A percentile compares a stretch with the other conserved stretches of the same genome.
Evolutionary conservation across 2,113 vertebrate species (phyloP).

Genomic region (Crypturellus undulatus): DNA sequence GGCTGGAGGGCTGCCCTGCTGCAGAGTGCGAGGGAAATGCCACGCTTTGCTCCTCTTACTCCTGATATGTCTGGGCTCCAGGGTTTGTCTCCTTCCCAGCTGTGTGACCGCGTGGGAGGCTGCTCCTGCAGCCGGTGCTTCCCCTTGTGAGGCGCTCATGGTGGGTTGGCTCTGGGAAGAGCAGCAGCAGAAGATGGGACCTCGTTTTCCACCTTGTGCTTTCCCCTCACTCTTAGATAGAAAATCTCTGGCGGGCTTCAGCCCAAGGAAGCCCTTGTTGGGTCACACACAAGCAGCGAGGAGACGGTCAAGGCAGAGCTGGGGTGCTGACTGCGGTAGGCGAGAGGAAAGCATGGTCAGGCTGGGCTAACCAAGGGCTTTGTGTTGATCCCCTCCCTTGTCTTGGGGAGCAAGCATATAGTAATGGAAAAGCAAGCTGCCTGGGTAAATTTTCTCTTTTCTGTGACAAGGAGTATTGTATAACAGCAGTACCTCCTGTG

Average conservation of each 20-base stretch:
- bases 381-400: background rate
- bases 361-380: background rate
- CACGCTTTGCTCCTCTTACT: background rate
- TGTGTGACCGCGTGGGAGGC: background rate
- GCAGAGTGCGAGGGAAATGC: background rate
- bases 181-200: background rate
- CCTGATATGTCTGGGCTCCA: background rate
- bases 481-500: background rate
- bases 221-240: background rate
- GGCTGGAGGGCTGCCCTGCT: background rate
- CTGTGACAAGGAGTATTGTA: background rate
- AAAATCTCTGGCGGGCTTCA: background rate
- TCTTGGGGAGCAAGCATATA: background rate
- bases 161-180: background rate
- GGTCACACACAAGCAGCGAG: background rate
- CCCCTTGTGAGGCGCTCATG: background rate
- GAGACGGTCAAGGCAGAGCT: background rate
- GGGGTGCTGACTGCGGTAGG: background rate
- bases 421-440: background rate
- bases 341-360: background rate
- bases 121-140: background rate
- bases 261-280: accelerated
- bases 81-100: background rate
- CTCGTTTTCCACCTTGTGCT: background rate
- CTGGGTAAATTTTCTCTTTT: background rate